phyloP scores from a whole-genome alignment of 2,113 vertebrate genomes.

The Polypterus senegalus region DNA sequence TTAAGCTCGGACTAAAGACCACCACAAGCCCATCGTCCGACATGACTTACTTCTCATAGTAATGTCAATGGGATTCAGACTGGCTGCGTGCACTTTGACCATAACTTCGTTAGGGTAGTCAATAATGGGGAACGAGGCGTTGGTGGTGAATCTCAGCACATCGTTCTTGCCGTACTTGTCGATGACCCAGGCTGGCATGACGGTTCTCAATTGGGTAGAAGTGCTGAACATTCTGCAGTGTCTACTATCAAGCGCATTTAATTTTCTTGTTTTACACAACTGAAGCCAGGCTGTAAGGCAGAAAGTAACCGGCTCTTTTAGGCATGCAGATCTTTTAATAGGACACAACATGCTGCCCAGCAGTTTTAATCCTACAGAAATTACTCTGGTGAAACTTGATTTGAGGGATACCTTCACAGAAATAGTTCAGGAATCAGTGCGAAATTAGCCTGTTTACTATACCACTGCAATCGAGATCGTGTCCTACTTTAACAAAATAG shows the following conservation, averaged over 20 bases:
- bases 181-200: constrained; percentile 90
- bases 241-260: not conserved
- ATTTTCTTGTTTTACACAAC: not conserved
- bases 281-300: not conserved
- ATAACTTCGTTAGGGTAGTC: constrained; percentile 85
- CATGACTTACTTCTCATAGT: constrained; percentile 85
- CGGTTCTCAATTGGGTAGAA: constrained; percentile 26
- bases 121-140: constrained; percentile 67
- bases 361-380: too few relatives aligned
- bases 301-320: constrained; percentile 10
- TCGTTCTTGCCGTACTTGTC: constrained; percentile 78
- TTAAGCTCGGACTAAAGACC: too few relatives aligned
- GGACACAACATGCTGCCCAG: not conserved
- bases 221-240: constrained; percentile 36
- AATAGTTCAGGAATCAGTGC: too few relatives aligned
- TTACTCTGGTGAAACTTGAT: too few relatives aligned
- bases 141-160: constrained; percentile 64
- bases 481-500: too few relatives aligned
- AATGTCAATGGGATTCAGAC: constrained; percentile 82
- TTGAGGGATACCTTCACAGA: too few relatives aligned
- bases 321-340: constrained; percentile 13
- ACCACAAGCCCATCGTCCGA: not conserved
- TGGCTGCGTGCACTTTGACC: constrained; percentile 76
- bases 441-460: too few relatives aligned
- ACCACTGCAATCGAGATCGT: too few relatives aligned